Percentiles rank a stretch among this genome's conserved stretches.
Conservation (phyloP, 2,113 vertebrate genomes). For the Passer montanus region DNA sequence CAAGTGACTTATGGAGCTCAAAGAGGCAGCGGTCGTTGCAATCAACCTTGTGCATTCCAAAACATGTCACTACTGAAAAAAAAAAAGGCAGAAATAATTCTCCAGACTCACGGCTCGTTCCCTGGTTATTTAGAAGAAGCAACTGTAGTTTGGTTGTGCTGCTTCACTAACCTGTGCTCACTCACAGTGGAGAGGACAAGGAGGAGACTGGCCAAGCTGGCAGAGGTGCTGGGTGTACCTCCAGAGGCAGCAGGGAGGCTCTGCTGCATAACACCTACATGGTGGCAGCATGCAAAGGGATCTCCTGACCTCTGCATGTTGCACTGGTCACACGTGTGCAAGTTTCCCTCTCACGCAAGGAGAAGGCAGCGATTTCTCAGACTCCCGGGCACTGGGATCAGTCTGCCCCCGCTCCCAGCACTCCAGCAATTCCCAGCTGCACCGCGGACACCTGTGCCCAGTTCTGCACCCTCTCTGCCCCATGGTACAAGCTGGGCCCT, state of each 20-base stretch:
- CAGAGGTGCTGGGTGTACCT: not conserved
- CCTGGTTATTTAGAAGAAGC: not conserved
- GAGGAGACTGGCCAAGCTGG: not conserved
- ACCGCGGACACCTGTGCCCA: rapidly evolving
- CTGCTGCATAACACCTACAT: not conserved
- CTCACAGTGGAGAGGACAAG: not conserved
- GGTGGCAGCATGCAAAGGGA: not conserved
- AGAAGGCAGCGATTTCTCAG: not conserved
- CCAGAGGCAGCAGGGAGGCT: not conserved
- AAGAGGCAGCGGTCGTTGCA: rapidly evolving
- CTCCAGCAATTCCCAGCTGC: not conserved
- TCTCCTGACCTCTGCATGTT: not conserved
- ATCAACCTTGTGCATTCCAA: not conserved
- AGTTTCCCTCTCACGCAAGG: rapidly evolving
- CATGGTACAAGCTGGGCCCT: rapidly evolving
- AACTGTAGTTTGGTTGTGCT: not conserved
- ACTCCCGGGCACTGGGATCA: not conserved
- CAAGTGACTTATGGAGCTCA: not conserved
- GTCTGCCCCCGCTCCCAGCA: not conserved
- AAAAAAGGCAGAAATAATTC: not conserved
- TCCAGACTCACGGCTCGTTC: not conserved
- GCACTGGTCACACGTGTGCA: not conserved
- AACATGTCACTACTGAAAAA: not conserved
- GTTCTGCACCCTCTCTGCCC: not conserved
- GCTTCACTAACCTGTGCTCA: not conserved